These are phyloP conservation scores for Drosophila tripunctata DNA, from an alignment of 2,888 invertebrate genomes.

Conservation along the genomic window DNA sequence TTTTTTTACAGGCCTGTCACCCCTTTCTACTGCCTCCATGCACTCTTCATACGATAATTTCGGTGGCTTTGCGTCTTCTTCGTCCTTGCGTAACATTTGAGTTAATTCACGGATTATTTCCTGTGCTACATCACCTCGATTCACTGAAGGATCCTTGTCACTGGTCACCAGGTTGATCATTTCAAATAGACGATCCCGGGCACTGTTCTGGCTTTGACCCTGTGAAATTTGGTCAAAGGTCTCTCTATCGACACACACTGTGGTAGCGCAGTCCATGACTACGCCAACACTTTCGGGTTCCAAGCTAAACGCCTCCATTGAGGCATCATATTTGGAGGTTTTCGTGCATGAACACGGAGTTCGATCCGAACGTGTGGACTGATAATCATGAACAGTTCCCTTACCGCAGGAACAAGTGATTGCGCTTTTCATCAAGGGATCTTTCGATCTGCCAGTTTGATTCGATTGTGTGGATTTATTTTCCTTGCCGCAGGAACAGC, in stretches of 20 bases:
- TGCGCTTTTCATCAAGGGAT: not conserved
- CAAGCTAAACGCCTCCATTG: not conserved
- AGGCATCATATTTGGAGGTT: not conserved
- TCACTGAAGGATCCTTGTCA: not conserved
- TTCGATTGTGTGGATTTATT: not conserved
- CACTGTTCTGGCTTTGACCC: not conserved
- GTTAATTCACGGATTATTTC: constrained; percentile 55
- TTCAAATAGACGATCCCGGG: constrained; percentile 36
- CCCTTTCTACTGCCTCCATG: constrained; percentile 32
- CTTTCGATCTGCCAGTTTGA: not conserved
- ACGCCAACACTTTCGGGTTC: constrained; percentile 11
- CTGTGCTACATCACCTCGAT: constrained; percentile 42
- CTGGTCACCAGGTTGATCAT: constrained; percentile 42
- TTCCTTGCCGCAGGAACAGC: no score
- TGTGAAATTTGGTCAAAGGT: not conserved
- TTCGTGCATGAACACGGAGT: constrained; percentile 11
- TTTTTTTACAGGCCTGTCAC: not conserved
- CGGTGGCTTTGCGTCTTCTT: constrained; percentile 2
- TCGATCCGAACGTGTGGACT: constrained; percentile 3
- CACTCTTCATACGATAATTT: constrained; percentile 43
- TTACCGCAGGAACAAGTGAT: not conserved
- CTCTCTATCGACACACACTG: constrained; percentile 3
- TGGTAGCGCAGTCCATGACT: constrained; percentile 2
- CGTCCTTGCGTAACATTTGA: constrained; percentile 40
- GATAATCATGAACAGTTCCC: not conserved